Base-by-base conservation (phyloP, 2,888 invertebrate genomes). In the Lycaena phlaeas region DNA sequence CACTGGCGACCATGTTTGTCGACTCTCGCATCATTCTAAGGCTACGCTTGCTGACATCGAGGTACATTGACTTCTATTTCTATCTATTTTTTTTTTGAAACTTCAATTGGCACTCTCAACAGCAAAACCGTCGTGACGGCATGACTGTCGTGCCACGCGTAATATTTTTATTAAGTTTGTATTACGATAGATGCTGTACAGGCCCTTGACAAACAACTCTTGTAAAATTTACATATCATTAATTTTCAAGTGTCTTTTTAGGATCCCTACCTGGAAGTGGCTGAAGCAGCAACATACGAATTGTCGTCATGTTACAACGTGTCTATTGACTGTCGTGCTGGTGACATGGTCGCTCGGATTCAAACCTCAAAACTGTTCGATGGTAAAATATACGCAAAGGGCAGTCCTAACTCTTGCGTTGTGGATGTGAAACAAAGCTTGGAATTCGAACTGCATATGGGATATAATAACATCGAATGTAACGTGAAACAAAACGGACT, bases 351-450 rank as follows among this genome's bases (percentile, higher is more conserved):
- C 44, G 95, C 96, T 26, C 90, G 91, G 53, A 95, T 96, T 63
- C 93, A 94, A 74, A 96, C 96, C 41, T 95, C 93, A 51, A 95
- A 94, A 74, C 84, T 96, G 44, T 96, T 96, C 85, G 94, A 94
- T 68, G 96, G 96, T 51, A 96, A 96, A 81, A 93, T 97, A 52
- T 97, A 97, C 79, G 96, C 95, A 46, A 96, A 96, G 73, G 95
- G 95, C 46, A 94, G 95, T 53, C 96, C 96, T 39, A 95, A 95
- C 74, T 94, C 95, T 15, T 97, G 96, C 71, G 92, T 96, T 27
- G 90, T 92, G 51, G 95, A 96, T 68, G 93, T 97, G 40, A 91
- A 92, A 60, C 92, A 92, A 61, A 92, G 94, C 48, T 82, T 96
- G 46, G 95, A 96, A 74, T 97, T 97, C 68, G 95, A 96, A 71